Evolutionary conservation across 2,888 invertebrate species (phyloP), one percentile per base, ranked within the genome.

Genomic region (Allacma fusca): DNA sequence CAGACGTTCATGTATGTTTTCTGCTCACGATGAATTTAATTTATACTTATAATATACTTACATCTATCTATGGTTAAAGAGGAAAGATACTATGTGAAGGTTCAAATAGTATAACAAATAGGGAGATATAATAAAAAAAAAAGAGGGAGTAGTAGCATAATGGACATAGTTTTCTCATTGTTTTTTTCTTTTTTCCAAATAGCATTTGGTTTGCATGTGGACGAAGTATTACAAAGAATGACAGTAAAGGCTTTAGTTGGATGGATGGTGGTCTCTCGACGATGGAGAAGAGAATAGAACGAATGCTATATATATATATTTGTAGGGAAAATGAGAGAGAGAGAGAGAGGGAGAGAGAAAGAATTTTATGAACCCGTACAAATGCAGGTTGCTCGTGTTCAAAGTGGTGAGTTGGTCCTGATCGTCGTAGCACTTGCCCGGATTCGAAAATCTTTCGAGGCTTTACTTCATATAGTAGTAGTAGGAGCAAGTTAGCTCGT

Each of bases 401-500:
- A 29, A 59, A 72, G 59, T 69, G 59, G 72, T 57, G 71, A 71
- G 71, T 57, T 64, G 62, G 28, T n/a, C 64, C 34, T 29, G 21
- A 19, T 65, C 64, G 44, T 67, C 65, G 65, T 44, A 74, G 74
- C 74, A 74, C 74, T 74, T 74, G 74, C 67, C 74, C 74, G 74
- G 74, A 64, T 74, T 74, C 74, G 21, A 44, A 74, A 74, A 74
- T 74, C 74, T 74, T 74, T 74, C 50, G 26, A 40, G 62, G 68
- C 40, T 69, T 40, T 69, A 43, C 68, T 57, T 9, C 34, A n/a
- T n/a, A 40, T 50, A 19, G 50, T 50, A 50, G n/a, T 16, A 50
- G 50, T 28, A 13, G 34, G 16, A 5, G 5, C 5, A 5, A 12
- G 19, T 16, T 50, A 50, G 50, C 50, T 50, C 50, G 50, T 50